Evolutionary conservation across 2,888 invertebrate species (phyloP), one percentile per base, ranked within the genome.

Genomic region (Synergus umbraculus): DNA sequence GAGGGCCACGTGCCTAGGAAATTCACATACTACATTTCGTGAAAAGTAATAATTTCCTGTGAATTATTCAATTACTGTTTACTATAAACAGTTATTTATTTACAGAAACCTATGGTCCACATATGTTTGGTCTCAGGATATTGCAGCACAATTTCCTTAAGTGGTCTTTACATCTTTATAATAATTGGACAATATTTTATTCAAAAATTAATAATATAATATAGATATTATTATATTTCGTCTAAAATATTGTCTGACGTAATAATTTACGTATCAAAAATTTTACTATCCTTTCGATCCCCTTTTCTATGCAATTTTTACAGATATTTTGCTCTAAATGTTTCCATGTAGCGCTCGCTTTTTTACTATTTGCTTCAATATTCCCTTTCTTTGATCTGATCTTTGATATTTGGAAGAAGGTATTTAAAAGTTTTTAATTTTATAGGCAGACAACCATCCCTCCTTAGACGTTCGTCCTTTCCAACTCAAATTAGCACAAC

Each of bases 391-490:
- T 22, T 18, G 22, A 12, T 60, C 60, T 22, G 10, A 22, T 18
- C 8, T 13, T 22, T 29, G 22, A 22, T 22, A 0, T 37, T 44
- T 44, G 15, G 15, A 29, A 29, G 22, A 49, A 29, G 15, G 12
- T 69, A 10, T 8, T 29, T 37, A 49, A 37, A 37, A 37, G 4
- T 7, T 3, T 4, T 54, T n/a, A 73, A 37, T 10, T 73, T 69
- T 69, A 29, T 13, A 66, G 84, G 86, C 82, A 87, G 88, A 79
- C 86, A 89, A 79, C 86, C 90, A 46, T 85, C 89, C 78, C 87
- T 90, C 64, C 86, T 88, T 77, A 88, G 90, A 63, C 88, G 90
- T 63, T 91, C 89, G 37, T 91, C 90, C 7, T 90, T 90, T 76
- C 90, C 90, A 60, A 87, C 84, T 60, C 88, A 89, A 78, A 85